These are phyloP conservation scores for Serrognathus titanus DNA, from an alignment of 2,888 invertebrate species.

Conservation along the genomic window DNA sequence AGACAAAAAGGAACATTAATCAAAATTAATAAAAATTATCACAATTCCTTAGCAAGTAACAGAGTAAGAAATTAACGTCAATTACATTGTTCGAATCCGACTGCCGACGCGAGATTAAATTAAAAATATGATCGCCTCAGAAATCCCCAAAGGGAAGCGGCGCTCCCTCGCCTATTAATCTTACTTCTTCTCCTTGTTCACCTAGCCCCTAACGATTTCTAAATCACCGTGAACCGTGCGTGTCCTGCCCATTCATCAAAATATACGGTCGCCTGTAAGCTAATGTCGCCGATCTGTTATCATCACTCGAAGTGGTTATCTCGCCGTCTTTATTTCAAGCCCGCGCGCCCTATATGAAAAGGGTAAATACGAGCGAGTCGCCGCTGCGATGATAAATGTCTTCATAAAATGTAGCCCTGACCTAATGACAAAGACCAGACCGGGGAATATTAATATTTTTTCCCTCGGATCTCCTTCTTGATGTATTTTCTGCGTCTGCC, in stretches of 20 bases:
- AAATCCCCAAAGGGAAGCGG: conserved; percentile 7
- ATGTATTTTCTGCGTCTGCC: too few species aligned
- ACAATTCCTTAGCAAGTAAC: too few species aligned
- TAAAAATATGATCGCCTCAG: not conserved
- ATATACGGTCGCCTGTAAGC: conserved; percentile 11
- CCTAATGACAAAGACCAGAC: conserved; percentile 22
- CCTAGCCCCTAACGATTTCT: conserved; percentile 12
- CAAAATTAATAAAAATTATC: too few species aligned
- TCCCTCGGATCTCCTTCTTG: not conserved
- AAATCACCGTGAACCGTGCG: conserved; percentile 14
- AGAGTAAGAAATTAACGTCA: too few species aligned
- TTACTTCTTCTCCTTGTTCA: conserved; percentile 7
- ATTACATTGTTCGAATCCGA: too few species aligned
- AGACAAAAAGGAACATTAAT: too few species aligned
- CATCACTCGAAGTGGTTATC: conserved; percentile 8
- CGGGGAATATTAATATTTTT: conserved; percentile 19
- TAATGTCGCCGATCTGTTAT: conserved; percentile 18
- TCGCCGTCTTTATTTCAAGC: not conserved
- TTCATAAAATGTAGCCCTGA: conserved; percentile 22
- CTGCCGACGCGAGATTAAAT: too few species aligned
- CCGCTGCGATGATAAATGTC: conserved; percentile 21
- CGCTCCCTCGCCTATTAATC: conserved; percentile 3
- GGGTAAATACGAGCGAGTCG: conserved; percentile 17
- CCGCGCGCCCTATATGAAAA: conserved; percentile 5
- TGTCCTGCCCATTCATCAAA: conserved; percentile 15